Evolutionary conservation across 2,888 invertebrate species (phyloP), one percentile per base, ranked within the genome.

Genomic region (Taphrorychus bicolor): DNA sequence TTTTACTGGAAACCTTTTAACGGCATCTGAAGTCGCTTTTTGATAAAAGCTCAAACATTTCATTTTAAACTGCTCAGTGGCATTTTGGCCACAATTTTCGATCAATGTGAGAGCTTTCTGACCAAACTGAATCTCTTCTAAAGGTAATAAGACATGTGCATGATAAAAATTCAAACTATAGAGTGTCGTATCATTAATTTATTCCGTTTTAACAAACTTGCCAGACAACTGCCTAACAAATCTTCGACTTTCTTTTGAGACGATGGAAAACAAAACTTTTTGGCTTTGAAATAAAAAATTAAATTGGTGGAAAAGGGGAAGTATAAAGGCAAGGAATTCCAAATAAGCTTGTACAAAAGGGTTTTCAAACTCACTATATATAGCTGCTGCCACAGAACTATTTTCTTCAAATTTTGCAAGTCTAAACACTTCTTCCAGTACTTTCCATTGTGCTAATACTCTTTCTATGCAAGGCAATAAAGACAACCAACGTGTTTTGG

Each of bases 381-480:
- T 59, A 32, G 23, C 21, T 41, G 17, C 59, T 23, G 41, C 59
- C n/a, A 51, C 42, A 32, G 48, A 52, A 65, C 58, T 65, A 59
- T 65, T 65, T 32, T 59, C 65, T 40, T 65, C 59, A 21, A 65
- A 42, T 7, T 11, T 19, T 23, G 65, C 59, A 14, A 65, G n/a
- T 59, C 40, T 18, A 51, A 59, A 65, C 17, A 65, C 23, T 9
- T 65, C 59, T 59, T n/a, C 11, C 2, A 63, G 57, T 42, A 67
- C 63, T 23, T 66, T 56, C 70, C 70, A 70, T 32, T 68, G 70
- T 17, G 22, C 22, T 51, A 70, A 45, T 5, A 70, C 58, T 23
- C 68, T 59, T 61, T 70, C 70, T 3, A 69, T 61, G 54, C 66
- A 70, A 11, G 60, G 60, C 16, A 52, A 70, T 42, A 70, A 32